phyloP scores from a whole-genome alignment of 2,797 vertebrate species.

The Strix occidentalis region DNA sequence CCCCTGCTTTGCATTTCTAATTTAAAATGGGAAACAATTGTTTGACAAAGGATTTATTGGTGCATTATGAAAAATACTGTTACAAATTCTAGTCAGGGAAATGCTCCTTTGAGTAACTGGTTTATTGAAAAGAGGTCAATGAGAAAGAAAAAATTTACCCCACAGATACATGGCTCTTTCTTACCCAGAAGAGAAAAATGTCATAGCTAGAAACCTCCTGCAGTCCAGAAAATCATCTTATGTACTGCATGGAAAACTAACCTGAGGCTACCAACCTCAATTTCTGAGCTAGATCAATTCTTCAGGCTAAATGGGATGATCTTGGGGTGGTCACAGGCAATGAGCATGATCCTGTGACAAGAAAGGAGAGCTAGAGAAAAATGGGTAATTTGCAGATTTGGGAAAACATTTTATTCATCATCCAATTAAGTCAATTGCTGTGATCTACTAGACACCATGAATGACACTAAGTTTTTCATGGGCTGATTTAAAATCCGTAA shows the following conservation, averaged over 20 bases:
- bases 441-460: not conserved
- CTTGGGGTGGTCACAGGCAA: not conserved
- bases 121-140: not conserved
- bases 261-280: not conserved
- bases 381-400: not conserved
- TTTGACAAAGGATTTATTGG: not conserved
- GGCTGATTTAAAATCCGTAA: not conserved
- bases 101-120: not conserved
- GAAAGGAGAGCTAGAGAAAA: not conserved
- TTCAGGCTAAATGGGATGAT: not conserved
- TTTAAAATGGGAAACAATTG: not conserved
- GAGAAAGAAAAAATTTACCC: not conserved
- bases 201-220: not conserved
- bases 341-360: not conserved
- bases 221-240: not conserved
- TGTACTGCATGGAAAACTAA: not conserved
- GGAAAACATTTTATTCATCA: not conserved
- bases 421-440: not conserved
- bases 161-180: not conserved
- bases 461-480: not conserved
- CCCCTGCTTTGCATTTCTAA: not conserved
- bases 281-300: not conserved
- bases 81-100: not conserved
- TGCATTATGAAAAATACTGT: not conserved
- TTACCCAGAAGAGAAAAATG: not conserved